Conservation (phyloP, 1,140 invertebrate genomes). For the Brachionus rubens region DNA sequence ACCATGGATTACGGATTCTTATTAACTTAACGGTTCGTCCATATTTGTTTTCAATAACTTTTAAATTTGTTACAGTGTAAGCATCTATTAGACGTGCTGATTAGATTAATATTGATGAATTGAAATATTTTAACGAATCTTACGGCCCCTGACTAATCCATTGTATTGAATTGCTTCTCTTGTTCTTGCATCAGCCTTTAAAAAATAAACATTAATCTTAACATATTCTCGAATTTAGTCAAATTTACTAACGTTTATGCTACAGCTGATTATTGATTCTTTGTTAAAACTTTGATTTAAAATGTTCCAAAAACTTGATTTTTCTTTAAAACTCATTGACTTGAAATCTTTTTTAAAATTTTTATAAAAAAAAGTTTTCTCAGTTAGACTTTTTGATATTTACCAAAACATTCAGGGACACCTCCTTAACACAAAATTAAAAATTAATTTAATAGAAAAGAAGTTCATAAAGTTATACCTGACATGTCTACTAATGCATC, state of each 20-base stretch:
- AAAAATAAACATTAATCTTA: background rate
- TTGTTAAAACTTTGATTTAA: background rate
- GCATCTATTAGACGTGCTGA: no score
- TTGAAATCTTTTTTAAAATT: background rate
- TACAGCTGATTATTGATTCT: conserved; percentile 22
- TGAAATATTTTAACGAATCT: background rate
- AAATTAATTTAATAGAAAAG: conserved; percentile 48
- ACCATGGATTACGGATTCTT: conserved; percentile 85
- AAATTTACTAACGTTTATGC: background rate
- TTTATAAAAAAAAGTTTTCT: background rate
- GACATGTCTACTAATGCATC: conserved; percentile 56
- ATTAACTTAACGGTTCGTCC: conserved; percentile 68
- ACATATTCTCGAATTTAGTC: no score
- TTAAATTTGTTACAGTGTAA: conserved; percentile 81
- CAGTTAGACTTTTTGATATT: conserved; percentile 46
- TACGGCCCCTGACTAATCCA: conserved; percentile 35
- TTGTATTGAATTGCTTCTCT: conserved; percentile 28
- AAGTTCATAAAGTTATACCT: conserved; percentile 50
- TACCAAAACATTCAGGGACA: conserved; percentile 15
- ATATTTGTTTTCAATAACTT: conserved; percentile 22
- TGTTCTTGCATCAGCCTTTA: background rate
- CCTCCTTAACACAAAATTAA: background rate
- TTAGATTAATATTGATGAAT: no score
- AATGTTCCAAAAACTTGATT: conserved; percentile 16
- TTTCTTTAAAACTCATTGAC: conserved; percentile 44